A percentile compares a stretch with the other conserved stretches of the same genome.
phyloP scores from a whole-genome alignment of 2,888 invertebrate genomes.

The Glomeris marginata region DNA sequence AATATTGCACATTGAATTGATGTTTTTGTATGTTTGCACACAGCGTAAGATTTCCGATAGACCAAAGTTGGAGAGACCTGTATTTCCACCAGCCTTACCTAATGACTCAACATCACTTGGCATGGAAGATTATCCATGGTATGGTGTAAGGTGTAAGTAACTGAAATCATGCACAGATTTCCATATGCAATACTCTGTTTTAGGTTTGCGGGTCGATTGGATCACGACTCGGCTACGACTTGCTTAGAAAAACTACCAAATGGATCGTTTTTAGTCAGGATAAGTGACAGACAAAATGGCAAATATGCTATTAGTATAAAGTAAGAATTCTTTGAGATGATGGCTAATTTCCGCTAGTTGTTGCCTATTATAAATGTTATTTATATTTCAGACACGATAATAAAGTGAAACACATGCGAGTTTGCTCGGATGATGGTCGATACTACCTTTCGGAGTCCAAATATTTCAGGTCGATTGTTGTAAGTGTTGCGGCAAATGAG shows the following conservation, averaged over 20 bases:
- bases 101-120: too few species aligned
- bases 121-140: too few species aligned
- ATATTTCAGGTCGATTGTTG: slow-evolving; percentile 76
- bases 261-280: slow-evolving; percentile 22
- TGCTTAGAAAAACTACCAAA: slow-evolving; percentile 20
- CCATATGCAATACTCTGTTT: too few species aligned
- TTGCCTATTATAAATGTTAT: neutral
- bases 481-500: slow-evolving; percentile 22
- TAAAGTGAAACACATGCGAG: slow-evolving; percentile 77
- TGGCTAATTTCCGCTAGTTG: neutral
- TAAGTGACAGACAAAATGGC: slow-evolving; percentile 22
- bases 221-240: slow-evolving; percentile 20
- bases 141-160: too few species aligned
- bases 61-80: too few species aligned
- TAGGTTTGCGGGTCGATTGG: slow-evolving; percentile 22
- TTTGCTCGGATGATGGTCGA: slow-evolving; percentile 43
- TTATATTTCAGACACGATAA: slow-evolving; percentile 11
- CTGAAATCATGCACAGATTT: too few species aligned
- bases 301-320: slow-evolving; percentile 23
- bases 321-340: slow-evolving; percentile 13
- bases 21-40: too few species aligned
- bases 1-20: too few species aligned
- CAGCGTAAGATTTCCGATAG: too few species aligned
- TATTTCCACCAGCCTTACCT: too few species aligned
- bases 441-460: slow-evolving; percentile 79